Percentiles rank a stretch among this genome's conserved stretches.
Evolutionary conservation across 2,113 vertebrate genomes (phyloP).

Genomic region (Laticauda laticaudata): DNA sequence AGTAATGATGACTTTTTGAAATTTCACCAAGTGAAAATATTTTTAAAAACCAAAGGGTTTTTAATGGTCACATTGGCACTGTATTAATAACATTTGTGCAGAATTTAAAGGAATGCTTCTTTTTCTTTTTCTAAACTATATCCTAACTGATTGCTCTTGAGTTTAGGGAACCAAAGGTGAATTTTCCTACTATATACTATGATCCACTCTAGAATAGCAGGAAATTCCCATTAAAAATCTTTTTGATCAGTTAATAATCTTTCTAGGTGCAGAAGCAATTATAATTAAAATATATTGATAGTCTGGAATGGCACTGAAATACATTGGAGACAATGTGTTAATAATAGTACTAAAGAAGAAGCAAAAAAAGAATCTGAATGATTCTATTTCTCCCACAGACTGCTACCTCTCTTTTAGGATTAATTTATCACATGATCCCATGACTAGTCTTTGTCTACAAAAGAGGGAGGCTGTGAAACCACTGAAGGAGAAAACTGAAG

Average conservation of each 20-base stretch:
- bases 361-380: conserved; percentile 50
- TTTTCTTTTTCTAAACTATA: conserved; percentile 14
- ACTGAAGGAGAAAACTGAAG: conserved; percentile 55
- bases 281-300: conserved; percentile 67
- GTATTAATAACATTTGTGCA: background rate
- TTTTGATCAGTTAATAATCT: conserved; percentile 69
- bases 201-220: conserved; percentile 73
- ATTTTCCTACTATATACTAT: conserved; percentile 56
- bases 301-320: conserved; percentile 75
- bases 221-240: conserved; percentile 68
- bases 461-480: conserved; percentile 49
- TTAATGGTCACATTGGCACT: background rate
- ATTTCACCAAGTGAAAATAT: background rate
- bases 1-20: background rate
- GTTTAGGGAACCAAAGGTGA: conserved; percentile 58
- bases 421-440: conserved; percentile 57
- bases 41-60: background rate
- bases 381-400: conserved; percentile 51
- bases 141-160: conserved; percentile 50
- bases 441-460: conserved; percentile 62
- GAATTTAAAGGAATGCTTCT: background rate
- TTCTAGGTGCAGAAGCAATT: conserved; percentile 69
- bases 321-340: conserved; percentile 64
- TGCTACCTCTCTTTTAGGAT: conserved; percentile 57
- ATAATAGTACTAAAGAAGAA: conserved; percentile 64